These are phyloP conservation scores for Pseudanteris insignis DNA, from an alignment of 2,888 invertebrate species.

Conservation along the genomic window DNA sequence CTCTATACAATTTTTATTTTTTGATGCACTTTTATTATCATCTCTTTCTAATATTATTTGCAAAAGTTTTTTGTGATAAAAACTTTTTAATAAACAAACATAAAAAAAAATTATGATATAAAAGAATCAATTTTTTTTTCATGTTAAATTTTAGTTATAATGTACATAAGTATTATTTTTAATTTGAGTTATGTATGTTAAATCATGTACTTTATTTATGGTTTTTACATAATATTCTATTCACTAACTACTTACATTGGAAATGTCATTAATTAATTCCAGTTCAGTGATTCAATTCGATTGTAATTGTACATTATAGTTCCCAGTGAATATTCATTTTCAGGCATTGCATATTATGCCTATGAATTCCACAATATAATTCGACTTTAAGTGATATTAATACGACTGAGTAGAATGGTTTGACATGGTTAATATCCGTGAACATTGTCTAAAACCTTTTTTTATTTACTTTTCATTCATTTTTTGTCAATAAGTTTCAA, in stretches of 20 bases:
- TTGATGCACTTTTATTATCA: no score
- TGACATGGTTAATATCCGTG: constrained; percentile 7
- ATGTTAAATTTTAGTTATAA: no score
- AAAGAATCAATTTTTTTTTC: no score
- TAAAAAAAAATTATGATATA: no score
- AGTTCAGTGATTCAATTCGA: constrained; percentile 3
- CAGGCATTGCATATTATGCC: constrained; percentile 9
- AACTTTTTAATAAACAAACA: no score
- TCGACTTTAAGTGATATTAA: constrained; percentile 3
- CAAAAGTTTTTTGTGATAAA: no score
- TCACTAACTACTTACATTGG: constrained; percentile 4
- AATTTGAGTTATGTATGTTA: no score
- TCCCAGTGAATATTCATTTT: constrained; percentile 7
- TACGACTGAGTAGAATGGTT: constrained; percentile 3
- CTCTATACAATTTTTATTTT: no score
- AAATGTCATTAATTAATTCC: constrained; percentile 9
- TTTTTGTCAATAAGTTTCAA: not conserved
- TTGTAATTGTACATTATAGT: constrained; percentile 16
- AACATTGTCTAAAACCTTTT: not conserved
- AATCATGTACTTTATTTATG: no score
- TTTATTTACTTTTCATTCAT: not conserved
- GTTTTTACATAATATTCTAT: no score
- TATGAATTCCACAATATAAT: constrained; percentile 10
- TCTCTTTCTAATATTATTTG: no score
- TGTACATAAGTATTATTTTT: no score